Evolutionary conservation across 2,797 vertebrate species (phyloP), one percentile per base, ranked within the genome.

Genomic region (Huso huso): DNA sequence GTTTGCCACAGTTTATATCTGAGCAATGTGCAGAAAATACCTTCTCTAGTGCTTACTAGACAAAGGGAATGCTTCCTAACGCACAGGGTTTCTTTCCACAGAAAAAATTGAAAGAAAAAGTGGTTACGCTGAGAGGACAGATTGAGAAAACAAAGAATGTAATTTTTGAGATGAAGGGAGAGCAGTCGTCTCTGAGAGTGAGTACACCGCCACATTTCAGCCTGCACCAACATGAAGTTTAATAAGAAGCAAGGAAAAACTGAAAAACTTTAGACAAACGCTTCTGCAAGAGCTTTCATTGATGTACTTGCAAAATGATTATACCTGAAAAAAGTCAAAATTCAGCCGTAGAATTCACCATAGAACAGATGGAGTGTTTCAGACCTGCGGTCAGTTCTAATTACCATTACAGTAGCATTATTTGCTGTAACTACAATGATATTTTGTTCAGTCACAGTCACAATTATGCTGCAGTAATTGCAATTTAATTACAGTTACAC

Each of bases 131-230:
- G 75, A 80, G 89, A 1, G 74, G 68, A 15, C 92, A 95, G 71
- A 83, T 86, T 10, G 79, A 69, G 0, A 92, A 82, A 60, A 88
- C 90, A 1, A 48, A 74, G 1, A 76, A 0, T 1, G 78, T 86
- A 0, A 51, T 93, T 62, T 81, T 57, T 8, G 78, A 89, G 0
- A 87, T 95, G 79, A 82, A 55, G 64, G 68, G 67, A 10, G 79
- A 78, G 10, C 87, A 93, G 70, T 74, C 7, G 68, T 84, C 84
- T 6, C 49, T 85, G 2, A 81, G 80, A 87, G 96, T 99, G 77
- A 84, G 84, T 80, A 49, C 23, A 51, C 2, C 1, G 23, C 15
- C 15, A 37, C 23, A 37, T 37, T 3, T 37, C 23, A 37, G 23
- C 23, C 23, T 37, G 23, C 23, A 37, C 23, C 23, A 37, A 37